Evolutionary conservation across 2,797 vertebrate species (phyloP).

Genomic region (Ctenochaetus hawaiiensis): DNA sequence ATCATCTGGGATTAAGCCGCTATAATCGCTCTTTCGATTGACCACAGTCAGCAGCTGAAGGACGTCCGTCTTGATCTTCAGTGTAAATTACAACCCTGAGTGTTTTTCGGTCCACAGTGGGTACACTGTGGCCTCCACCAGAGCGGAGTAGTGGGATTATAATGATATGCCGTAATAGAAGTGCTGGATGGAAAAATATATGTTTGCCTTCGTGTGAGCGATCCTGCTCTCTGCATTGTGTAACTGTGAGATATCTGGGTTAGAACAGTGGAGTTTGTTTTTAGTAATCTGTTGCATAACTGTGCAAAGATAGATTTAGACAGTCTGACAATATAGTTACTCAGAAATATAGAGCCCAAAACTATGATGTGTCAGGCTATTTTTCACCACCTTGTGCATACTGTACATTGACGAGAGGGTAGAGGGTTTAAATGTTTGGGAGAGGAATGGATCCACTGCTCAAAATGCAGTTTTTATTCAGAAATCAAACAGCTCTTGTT

Average conservation of each 20-base stretch:
- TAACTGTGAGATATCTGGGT: constrained; percentile 66
- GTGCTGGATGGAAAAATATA: constrained; percentile 33
- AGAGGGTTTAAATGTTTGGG: constrained; percentile 21
- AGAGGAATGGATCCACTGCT: constrained; percentile 28
- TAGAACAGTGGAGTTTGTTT: constrained; percentile 60
- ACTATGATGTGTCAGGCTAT: constrained; percentile 31
- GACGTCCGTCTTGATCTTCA: constrained; percentile 61
- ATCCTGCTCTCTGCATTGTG: constrained; percentile 47
- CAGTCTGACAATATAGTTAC: constrained; percentile 54
- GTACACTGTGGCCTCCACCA: neutral
- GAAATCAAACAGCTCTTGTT: neutral
- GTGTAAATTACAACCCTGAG: constrained; percentile 45
- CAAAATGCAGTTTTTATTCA: neutral
- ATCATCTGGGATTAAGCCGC: constrained; percentile 81
- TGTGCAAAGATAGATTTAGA: constrained; percentile 60
- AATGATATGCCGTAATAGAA: constrained; percentile 5
- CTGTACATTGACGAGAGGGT: constrained; percentile 37
- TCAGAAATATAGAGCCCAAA: constrained; percentile 29
- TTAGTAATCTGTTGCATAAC: constrained; percentile 73
- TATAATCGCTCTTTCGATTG: constrained; percentile 75
- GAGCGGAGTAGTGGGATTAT: constrained; percentile 47
- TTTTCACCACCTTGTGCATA: constrained; percentile 43
- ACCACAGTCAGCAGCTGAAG: constrained; percentile 68
- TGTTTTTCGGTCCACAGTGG: constrained; percentile 5
- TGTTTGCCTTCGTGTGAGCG: constrained; percentile 42